Percentiles rank a stretch among this genome's conserved stretches.
Evolutionary conservation across 2,888 invertebrate genomes (phyloP).

Genomic region (Drosophila pullipes): DNA sequence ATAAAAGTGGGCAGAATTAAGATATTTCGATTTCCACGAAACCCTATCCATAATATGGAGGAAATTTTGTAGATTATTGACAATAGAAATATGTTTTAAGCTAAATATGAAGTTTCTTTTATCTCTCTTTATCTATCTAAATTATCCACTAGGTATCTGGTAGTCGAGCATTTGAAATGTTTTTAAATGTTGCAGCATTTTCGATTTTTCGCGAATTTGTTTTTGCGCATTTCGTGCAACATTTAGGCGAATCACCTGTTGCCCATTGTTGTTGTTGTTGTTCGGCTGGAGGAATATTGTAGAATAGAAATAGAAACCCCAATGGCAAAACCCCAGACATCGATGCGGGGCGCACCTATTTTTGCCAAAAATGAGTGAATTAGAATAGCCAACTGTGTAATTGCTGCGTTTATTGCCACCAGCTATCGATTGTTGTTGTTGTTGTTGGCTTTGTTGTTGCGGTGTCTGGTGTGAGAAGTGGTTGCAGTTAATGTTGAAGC

Average conservation of each 20-base stretch:
- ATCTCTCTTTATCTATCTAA: background rate
- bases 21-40: background rate
- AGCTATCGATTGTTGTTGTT: slow-evolving; percentile 37
- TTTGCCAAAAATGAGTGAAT: slow-evolving; percentile 71
- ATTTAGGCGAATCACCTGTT: slow-evolving; percentile 79
- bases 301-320: slow-evolving; percentile 36
- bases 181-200: slow-evolving; percentile 46
- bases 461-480: slow-evolving; percentile 47
- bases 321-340: slow-evolving; percentile 30
- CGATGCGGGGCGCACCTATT: slow-evolving; percentile 69
- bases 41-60: background rate
- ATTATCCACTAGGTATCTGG: slow-evolving; percentile 10
- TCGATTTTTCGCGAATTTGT: slow-evolving; percentile 68
- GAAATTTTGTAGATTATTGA: background rate
- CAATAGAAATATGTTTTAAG: background rate
- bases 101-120: background rate
- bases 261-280: slow-evolving; percentile 45
- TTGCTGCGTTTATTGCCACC: slow-evolving; percentile 73
- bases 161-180: background rate
- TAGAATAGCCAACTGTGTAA: slow-evolving; percentile 77
- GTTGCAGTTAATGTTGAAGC: slow-evolving; percentile 24
- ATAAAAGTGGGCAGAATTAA: background rate
- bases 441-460: slow-evolving; percentile 27
- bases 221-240: slow-evolving; percentile 77
- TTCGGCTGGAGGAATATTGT: slow-evolving; percentile 11